Conservation (phyloP, 2,888 invertebrate genomes). For the Patella depressa region DNA sequence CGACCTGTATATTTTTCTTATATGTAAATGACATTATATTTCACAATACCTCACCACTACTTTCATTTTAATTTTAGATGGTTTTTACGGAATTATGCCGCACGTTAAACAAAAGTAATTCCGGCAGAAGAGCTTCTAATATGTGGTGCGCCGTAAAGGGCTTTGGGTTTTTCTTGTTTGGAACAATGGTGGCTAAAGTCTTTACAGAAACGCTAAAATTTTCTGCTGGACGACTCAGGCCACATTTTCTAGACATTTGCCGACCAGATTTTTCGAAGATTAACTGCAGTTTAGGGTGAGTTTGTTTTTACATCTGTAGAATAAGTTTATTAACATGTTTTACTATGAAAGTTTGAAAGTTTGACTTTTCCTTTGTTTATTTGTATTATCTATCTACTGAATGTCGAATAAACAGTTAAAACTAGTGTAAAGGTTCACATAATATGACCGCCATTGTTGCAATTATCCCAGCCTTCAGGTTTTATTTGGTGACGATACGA, state of each 20-base stretch:
- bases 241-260: constrained; percentile 93
- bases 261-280: constrained; percentile 74
- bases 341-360: constrained; percentile 12
- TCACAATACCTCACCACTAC: too few species aligned
- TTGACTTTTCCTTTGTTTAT: background rate
- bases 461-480: background rate
- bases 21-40: too few species aligned
- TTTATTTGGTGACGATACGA: too few species aligned
- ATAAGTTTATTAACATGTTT: background rate
- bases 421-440: too few species aligned
- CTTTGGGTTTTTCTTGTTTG: constrained; percentile 80
- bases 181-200: constrained; percentile 85
- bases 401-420: too few species aligned
- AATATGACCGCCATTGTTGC: too few species aligned
- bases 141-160: constrained; percentile 33
- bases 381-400: too few species aligned
- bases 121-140: constrained; percentile 20
- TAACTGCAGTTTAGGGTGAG: constrained; percentile 43
- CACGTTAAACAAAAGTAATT: constrained; percentile 23
- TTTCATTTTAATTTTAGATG: constrained; percentile 29
- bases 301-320: background rate
- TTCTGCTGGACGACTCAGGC: constrained; percentile 91
- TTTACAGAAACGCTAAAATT: constrained; percentile 94
- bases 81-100: constrained; percentile 36
- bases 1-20: too few species aligned